Evolutionary conservation across 1,140 invertebrate genomes (phyloP).

Genomic region (Carposina sasakii): DNA sequence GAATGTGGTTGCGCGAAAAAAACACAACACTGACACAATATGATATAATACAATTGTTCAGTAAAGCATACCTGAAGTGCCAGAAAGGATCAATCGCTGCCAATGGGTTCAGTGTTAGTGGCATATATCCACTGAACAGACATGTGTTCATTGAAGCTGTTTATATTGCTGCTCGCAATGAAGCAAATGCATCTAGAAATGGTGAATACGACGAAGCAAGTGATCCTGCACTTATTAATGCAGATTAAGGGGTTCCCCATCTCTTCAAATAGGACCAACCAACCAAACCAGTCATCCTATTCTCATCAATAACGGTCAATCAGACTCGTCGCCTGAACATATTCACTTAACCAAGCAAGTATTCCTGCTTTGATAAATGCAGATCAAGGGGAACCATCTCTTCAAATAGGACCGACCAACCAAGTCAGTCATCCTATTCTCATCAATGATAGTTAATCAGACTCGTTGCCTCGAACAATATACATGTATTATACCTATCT

Average conservation of each 20-base stretch:
- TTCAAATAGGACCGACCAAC: background rate
- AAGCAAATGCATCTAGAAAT: constrained; percentile 10
- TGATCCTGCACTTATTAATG: background rate
- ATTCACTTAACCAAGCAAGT: too few species aligned
- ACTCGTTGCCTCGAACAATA: background rate
- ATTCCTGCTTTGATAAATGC: background rate
- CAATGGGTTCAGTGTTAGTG: constrained; percentile 33
- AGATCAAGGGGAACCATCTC: background rate
- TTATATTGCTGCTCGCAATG: constrained; percentile 22
- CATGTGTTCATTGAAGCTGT: constrained; percentile 20
- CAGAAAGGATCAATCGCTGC: constrained; percentile 37
- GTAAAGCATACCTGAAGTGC: constrained; percentile 34
- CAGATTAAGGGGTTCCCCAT: background rate
- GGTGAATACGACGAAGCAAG: too few species aligned
- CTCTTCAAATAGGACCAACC: background rate
- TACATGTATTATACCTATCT: too few species aligned
- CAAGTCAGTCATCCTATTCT: background rate
- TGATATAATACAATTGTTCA: constrained; percentile 38
- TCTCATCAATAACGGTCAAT: background rate
- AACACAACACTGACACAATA: constrained; percentile 31
- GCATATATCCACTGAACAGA: constrained; percentile 28
- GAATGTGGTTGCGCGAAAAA: constrained; percentile 24
- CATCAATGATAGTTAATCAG: background rate
- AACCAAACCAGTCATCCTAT: background rate
- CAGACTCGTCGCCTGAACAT: background rate